Evolutionary conservation across 2,888 invertebrate species (phyloP).

Genomic region (Tenodera sinensis): DNA sequence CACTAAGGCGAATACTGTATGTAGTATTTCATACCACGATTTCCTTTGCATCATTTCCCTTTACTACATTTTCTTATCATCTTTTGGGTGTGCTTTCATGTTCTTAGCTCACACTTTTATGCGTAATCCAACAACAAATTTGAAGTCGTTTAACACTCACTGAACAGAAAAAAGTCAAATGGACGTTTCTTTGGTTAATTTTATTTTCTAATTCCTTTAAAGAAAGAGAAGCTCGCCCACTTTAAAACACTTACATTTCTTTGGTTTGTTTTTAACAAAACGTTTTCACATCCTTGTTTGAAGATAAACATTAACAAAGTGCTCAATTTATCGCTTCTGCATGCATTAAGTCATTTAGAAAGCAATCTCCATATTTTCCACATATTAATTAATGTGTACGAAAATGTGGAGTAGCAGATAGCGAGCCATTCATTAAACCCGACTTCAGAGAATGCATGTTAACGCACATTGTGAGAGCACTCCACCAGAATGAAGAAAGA

Average conservation of each 20-base stretch:
- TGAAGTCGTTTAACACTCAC: too few species aligned
- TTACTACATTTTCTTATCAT: too few species aligned
- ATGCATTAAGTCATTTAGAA: too few species aligned
- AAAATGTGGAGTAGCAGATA: neutral
- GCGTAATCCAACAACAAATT: too few species aligned
- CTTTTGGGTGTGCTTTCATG: too few species aligned
- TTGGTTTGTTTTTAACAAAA: neutral
- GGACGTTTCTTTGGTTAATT: too few species aligned
- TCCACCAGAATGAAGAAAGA: neutral
- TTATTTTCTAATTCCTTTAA: neutral
- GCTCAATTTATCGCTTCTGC: neutral
- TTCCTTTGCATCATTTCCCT: too few species aligned
- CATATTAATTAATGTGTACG: neutral
- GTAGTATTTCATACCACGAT: too few species aligned
- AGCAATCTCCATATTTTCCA: neutral
- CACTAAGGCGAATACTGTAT: too few species aligned
- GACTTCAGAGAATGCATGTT: neutral
- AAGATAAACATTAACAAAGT: neutral
- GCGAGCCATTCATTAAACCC: neutral
- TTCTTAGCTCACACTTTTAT: too few species aligned
- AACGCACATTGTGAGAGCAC: neutral
- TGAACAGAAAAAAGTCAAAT: too few species aligned
- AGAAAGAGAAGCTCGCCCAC: neutral
- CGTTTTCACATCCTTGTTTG: neutral
- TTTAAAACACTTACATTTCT: neutral